phyloP scores from a whole-genome alignment of 2,113 vertebrate genomes.

The Platycercus adscitus region DNA sequence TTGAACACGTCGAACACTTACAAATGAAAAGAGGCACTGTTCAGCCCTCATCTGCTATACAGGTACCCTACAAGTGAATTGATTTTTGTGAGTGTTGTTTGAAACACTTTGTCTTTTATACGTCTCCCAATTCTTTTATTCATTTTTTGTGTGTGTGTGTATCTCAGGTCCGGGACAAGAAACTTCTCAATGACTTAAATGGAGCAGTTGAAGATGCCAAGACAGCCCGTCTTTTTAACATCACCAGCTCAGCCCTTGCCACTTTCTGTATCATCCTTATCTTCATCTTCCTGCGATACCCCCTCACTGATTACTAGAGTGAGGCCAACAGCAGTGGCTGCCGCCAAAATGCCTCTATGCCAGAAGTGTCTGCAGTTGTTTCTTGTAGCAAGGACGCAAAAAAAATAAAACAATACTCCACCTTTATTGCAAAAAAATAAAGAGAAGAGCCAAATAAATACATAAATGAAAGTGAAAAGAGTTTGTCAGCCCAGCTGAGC shows the following conservation, averaged over 20 bases:
- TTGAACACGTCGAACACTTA: background rate
- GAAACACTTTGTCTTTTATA: background rate
- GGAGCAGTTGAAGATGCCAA: constrained; percentile 84
- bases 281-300: constrained; percentile 82
- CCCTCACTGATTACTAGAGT: constrained; percentile 80
- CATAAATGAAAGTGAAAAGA: background rate
- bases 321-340: background rate
- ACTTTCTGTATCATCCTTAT: constrained; percentile 81
- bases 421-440: background rate
- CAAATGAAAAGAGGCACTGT: background rate
- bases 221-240: constrained; percentile 83
- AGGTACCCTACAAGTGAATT: background rate
- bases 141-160: background rate
- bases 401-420: background rate
- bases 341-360: constrained; percentile 9
- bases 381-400: constrained; percentile 58
- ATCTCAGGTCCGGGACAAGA: constrained; percentile 82
- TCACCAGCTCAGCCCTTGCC: constrained; percentile 83
- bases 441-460: background rate
- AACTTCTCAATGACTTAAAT: constrained; percentile 81
- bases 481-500: background rate
- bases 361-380: constrained; percentile 55
- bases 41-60: background rate
- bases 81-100: background rate
- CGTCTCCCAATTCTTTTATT: background rate